Evolutionary conservation across 1,140 invertebrate genomes (phyloP).

Genomic region (Drosophila tristis): DNA sequence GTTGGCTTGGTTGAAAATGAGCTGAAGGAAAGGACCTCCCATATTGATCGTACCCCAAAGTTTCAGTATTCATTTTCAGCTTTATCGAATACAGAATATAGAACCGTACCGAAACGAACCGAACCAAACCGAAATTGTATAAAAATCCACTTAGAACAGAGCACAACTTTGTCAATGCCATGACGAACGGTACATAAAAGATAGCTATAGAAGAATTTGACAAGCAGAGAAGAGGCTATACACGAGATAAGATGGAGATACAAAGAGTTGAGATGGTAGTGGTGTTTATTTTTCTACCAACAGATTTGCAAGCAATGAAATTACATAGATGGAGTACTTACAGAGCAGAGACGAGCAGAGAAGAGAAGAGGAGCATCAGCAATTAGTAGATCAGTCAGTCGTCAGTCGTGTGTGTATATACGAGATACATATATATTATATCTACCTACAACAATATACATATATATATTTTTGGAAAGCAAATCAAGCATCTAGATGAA

Average conservation of each 20-base stretch:
- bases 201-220: constrained; percentile 26
- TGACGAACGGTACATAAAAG: constrained; percentile 29
- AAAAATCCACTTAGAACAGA: constrained; percentile 43
- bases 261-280: constrained; percentile 10
- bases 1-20: constrained; percentile 7
- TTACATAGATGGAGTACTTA: constrained; percentile 34
- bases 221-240: constrained; percentile 25
- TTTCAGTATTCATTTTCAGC: constrained; percentile 40
- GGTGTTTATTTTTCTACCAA: constrained; percentile 75
- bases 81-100: constrained; percentile 31
- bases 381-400: constrained; percentile 26
- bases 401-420: constrained; percentile 51
- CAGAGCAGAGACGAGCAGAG: background rate
- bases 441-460: constrained; percentile 45
- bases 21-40: constrained; percentile 4
- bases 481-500: constrained; percentile 35
- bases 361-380: no score
- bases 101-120: constrained; percentile 13
- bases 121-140: constrained; percentile 22
- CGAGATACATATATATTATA: constrained; percentile 54
- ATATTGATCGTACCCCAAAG: constrained; percentile 2
- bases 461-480: constrained; percentile 72
- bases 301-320: constrained; percentile 59
- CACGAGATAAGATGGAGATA: constrained; percentile 5
- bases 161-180: constrained; percentile 24